Evolutionary conservation across 35 echinoderm and acorn worm species (phyloP).

Genomic region (Lytechinus pictus): DNA sequence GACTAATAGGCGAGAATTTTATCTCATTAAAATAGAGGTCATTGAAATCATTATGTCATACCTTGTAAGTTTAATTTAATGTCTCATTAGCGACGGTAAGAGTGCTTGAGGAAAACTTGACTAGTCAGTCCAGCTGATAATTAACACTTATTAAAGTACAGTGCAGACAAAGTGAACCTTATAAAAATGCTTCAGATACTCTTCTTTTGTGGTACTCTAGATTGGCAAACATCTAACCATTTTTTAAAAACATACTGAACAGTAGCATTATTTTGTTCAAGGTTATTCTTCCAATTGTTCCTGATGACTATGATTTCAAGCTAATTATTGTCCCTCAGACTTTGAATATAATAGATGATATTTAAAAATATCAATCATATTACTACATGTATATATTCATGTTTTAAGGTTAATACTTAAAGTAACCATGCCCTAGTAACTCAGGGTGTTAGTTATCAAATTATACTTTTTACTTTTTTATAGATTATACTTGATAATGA

Average conservation of each 20-base stretch:
- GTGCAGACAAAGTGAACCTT: not conserved
- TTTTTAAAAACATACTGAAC: not conserved
- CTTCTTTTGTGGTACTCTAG: not conserved
- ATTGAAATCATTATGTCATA: not conserved
- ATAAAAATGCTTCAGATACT: not conserved
- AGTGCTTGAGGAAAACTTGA: not conserved
- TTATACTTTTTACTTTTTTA: too few relatives aligned
- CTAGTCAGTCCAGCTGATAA: not conserved
- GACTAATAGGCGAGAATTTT: not conserved
- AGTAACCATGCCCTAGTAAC: too few relatives aligned
- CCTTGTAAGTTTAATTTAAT: not conserved
- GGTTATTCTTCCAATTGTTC: not conserved
- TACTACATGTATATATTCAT: too few relatives aligned
- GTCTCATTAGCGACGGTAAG: not conserved
- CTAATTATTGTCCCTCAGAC: not conserved
- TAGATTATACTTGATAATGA: too few relatives aligned
- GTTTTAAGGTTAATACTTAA: too few relatives aligned
- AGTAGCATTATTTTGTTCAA: not conserved
- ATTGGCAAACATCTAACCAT: not conserved
- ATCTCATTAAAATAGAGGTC: slow-evolving; percentile 2
- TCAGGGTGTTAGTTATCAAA: too few relatives aligned
- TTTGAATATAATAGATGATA: not conserved
- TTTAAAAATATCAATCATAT: too few relatives aligned
- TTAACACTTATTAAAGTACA: not conserved
- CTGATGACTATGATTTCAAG: not conserved